These are phyloP conservation scores for Neoaliturus tenellus DNA, from an alignment of 2,888 invertebrate species.

Conservation along the genomic window DNA sequence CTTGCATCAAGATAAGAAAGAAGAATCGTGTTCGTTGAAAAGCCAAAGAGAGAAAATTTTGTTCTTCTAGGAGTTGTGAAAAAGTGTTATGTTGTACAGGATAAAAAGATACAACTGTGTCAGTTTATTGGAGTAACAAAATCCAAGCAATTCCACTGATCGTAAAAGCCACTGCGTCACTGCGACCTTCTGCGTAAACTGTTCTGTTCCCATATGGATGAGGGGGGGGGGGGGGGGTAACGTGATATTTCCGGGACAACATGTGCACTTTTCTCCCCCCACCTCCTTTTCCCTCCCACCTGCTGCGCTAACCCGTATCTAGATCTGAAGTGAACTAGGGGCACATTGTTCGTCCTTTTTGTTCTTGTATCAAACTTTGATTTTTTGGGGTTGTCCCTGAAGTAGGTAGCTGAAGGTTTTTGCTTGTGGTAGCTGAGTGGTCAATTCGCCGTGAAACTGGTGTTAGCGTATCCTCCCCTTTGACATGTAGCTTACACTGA, in stretches of 20 bases:
- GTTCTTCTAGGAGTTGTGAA: not conserved
- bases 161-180: not conserved
- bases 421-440: too few relatives aligned
- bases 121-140: not conserved
- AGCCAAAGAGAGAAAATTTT: too few relatives aligned
- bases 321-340: not conserved
- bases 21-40: too few relatives aligned
- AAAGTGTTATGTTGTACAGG: not conserved
- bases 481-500: too few relatives aligned
- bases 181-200: not conserved
- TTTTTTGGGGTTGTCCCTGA: not conserved
- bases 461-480: too few relatives aligned
- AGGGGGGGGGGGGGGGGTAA: not conserved
- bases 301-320: slow-evolving; percentile 5
- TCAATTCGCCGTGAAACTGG: too few relatives aligned
- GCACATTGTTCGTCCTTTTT: not conserved
- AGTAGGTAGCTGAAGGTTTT: too few relatives aligned
- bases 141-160: not conserved
- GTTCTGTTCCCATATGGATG: not conserved
- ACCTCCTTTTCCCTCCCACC: not conserved
- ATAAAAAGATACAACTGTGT: not conserved
- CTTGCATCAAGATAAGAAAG: too few relatives aligned
- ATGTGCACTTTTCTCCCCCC: slow-evolving; percentile 14
- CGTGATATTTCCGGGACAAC: slow-evolving; percentile 28
- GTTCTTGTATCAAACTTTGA: not conserved